These are phyloP conservation scores for Danaus chrysippus DNA, from an alignment of 2,888 invertebrate species.

Conservation along the genomic window DNA sequence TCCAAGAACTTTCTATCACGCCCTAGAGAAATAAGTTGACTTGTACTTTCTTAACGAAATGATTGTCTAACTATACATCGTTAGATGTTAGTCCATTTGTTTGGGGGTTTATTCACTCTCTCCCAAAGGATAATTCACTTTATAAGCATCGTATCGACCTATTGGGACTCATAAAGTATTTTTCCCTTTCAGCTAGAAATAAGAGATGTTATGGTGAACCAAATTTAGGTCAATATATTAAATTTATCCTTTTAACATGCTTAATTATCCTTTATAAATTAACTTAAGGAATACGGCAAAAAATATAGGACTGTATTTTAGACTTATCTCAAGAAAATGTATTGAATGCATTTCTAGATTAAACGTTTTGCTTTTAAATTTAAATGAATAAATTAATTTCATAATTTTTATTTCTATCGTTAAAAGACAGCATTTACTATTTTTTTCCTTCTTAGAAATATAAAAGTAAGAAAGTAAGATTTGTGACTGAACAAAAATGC, in stretches of 20 bases:
- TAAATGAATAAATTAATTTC: not conserved
- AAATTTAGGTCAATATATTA: conserved; percentile 33
- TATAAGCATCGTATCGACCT: conserved; percentile 72
- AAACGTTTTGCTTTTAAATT: too few relatives aligned
- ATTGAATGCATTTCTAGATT: too few relatives aligned
- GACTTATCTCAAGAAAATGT: too few relatives aligned
- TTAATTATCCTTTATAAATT: conserved; percentile 11
- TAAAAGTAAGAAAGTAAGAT: not conserved
- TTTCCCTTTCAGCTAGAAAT: conserved; percentile 48
- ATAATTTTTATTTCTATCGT: not conserved
- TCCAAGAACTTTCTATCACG: conserved; percentile 33
- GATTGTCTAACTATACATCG: conserved; percentile 76
- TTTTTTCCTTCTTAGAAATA: not conserved
- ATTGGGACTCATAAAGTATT: conserved; percentile 69
- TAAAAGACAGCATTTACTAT: not conserved
- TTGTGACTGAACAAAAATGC: conserved; percentile 16
- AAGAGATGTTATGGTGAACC: conserved; percentile 34
- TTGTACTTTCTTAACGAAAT: conserved; percentile 75
- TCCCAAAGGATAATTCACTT: conserved; percentile 74
- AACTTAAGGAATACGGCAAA: conserved; percentile 3
- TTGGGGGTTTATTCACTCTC: conserved; percentile 71
- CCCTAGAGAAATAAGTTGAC: conserved; percentile 62
- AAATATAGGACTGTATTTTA: too few relatives aligned
- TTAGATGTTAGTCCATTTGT: conserved; percentile 74
- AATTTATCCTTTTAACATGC: conserved; percentile 23